Percentiles rank a stretch among this genome's conserved stretches.
phyloP scores from a whole-genome alignment of 1,140 invertebrate species.

The Stratiolaelaps scimitus region DNA sequence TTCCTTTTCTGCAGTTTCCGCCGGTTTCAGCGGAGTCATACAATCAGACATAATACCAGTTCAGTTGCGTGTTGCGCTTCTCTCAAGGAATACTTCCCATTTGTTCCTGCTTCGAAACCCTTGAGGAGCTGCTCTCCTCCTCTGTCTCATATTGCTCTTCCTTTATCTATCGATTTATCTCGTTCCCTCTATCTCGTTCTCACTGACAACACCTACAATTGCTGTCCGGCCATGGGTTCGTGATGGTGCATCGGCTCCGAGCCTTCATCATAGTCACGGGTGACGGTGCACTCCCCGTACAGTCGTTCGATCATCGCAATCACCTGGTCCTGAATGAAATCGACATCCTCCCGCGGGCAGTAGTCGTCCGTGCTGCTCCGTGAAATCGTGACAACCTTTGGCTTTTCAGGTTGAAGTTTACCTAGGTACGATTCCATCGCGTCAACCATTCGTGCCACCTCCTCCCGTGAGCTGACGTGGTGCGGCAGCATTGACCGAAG shows the following conservation, averaged over 20 bases:
- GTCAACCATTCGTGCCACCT: constrained; percentile 53
- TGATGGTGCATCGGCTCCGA: not conserved
- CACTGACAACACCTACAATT: too few species aligned
- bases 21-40: too few species aligned
- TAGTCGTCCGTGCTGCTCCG: constrained; percentile 73
- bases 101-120: too few species aligned
- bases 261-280: constrained; percentile 31
- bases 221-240: too few species aligned
- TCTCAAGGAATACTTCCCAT: too few species aligned
- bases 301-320: constrained; percentile 43
- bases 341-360: constrained; percentile 61
- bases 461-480: constrained; percentile 56
- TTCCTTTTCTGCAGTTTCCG: too few species aligned
- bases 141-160: too few species aligned
- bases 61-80: too few species aligned
- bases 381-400: constrained; percentile 58
- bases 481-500: constrained; percentile 59
- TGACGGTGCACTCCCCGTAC: constrained; percentile 34
- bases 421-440: constrained; percentile 51
- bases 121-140: too few species aligned
- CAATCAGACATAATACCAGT: too few species aligned
- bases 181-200: too few species aligned
- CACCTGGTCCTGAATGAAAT: constrained; percentile 54
- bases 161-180: too few species aligned
- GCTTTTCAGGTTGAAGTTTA: constrained; percentile 48